These are phyloP conservation scores for Steinernema khuongi DNA, from an alignment of 1,140 invertebrate species.

Conservation along the genomic window DNA sequence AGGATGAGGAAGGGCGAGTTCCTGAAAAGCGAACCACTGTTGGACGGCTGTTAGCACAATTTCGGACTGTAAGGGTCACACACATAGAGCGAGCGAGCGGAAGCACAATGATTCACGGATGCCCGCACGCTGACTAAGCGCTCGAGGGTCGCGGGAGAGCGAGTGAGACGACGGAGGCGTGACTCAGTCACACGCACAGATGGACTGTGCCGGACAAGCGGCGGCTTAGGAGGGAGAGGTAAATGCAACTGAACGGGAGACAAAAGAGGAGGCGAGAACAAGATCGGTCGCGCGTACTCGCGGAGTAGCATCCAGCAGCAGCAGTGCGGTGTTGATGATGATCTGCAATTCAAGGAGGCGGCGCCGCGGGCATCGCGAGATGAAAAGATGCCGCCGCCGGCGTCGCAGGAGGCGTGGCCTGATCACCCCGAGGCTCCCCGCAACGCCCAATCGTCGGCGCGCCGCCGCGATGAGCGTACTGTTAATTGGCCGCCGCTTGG, in stretches of 20 bases:
- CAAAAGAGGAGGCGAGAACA: constrained; percentile 6
- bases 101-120: too few species aligned
- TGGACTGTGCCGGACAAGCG: neutral
- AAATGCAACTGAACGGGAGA: neutral
- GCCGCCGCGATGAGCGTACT: constrained; percentile 3
- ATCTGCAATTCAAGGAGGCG: constrained; percentile 16
- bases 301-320: constrained; percentile 16
- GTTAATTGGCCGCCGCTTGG: constrained; percentile 7
- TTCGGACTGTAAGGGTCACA: too few species aligned
- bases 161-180: too few species aligned
- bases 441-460: neutral
- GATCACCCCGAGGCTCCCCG: constrained; percentile 6
- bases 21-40: too few species aligned
- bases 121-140: too few species aligned
- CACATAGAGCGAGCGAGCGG: too few species aligned
- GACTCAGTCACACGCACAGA: neutral
- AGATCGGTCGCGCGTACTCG: constrained; percentile 14
- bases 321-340: constrained; percentile 14
- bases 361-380: constrained; percentile 3
- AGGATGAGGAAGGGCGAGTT: neutral
- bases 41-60: too few species aligned
- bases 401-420: constrained; percentile 4
- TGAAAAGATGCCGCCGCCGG: constrained; percentile 6
- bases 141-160: too few species aligned
- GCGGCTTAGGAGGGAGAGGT: neutral